These are phyloP conservation scores for Magallana gigas DNA, from an alignment of 1,140 invertebrate genomes.

Conservation along the genomic window DNA sequence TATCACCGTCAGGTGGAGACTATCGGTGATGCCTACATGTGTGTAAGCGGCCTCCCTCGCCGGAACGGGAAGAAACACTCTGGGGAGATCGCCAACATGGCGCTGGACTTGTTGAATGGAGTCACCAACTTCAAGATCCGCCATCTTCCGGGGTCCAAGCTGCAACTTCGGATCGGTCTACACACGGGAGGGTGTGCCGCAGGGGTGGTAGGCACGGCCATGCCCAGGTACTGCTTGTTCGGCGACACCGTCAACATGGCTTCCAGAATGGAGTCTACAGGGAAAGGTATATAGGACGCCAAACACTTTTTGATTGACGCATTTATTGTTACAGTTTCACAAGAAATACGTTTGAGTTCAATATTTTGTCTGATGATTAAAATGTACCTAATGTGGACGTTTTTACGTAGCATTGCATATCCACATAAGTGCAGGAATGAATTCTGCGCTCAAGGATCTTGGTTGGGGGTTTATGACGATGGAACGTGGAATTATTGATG, in stretches of 20 bases:
- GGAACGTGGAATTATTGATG: conserved; percentile 70
- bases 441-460: conserved; percentile 63
- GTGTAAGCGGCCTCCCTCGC: conserved; percentile 92
- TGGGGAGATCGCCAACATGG: conserved; percentile 93
- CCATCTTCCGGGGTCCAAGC: conserved; percentile 89
- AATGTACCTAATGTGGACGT: not conserved
- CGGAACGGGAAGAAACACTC: conserved; percentile 88
- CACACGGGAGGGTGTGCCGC: conserved; percentile 86
- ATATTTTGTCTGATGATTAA: too few species aligned
- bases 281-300: conserved; percentile 61
- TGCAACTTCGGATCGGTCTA: conserved; percentile 94
- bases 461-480: conserved; percentile 69
- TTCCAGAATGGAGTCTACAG: conserved; percentile 74
- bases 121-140: conserved; percentile 89
- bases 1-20: conserved; percentile 67
- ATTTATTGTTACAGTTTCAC: too few species aligned
- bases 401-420: conserved; percentile 57
- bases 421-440: conserved; percentile 66
- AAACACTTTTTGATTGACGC: not conserved
- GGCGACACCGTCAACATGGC: conserved; percentile 76
- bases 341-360: too few species aligned
- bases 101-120: conserved; percentile 90
- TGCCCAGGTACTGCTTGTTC: conserved; percentile 75
- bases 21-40: conserved; percentile 94
- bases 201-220: conserved; percentile 74